Conservation (phyloP, 37 sponge, comb jelly and placozoan species). For the Agelas oroides region DNA sequence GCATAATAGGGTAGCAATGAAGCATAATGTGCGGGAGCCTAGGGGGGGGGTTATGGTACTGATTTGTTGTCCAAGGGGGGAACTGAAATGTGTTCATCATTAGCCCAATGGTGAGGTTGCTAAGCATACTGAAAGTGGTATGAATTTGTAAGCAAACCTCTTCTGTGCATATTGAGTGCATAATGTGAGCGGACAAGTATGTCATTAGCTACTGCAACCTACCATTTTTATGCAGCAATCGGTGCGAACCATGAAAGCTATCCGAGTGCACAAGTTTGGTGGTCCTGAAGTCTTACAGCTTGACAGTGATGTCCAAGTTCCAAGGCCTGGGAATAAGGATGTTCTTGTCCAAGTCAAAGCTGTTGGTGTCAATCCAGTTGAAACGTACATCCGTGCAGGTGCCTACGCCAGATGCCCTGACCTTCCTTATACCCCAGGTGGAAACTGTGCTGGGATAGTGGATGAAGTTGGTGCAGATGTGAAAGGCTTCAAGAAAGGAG, state of each 20-base stretch:
- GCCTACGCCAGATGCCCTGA: slow-evolving; percentile 59
- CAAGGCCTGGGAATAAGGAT: slow-evolving; percentile 40
- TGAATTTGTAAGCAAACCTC: too few species aligned
- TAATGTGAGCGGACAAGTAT: too few species aligned
- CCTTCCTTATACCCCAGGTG: slow-evolving; percentile 82
- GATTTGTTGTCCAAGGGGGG: too few species aligned
- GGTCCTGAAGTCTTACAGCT: slow-evolving; percentile 81
- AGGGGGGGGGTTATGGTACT: too few species aligned
- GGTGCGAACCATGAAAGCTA: slow-evolving; percentile 75
- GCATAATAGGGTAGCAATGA: too few species aligned
- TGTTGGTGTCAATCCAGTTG: slow-evolving; percentile 92
- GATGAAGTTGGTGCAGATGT: slow-evolving; percentile 76
- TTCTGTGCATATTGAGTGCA: too few species aligned
- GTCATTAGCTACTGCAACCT: neutral
- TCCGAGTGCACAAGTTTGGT: slow-evolving; percentile 84
- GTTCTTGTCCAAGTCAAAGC: slow-evolving; percentile 80
- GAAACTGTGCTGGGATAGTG: slow-evolving; percentile 84
- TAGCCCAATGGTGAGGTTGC: too few species aligned
- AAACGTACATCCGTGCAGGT: slow-evolving; percentile 91
- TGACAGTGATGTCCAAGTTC: slow-evolving; percentile 67
- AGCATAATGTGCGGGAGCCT: too few species aligned
- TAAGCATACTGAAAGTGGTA: too few species aligned
- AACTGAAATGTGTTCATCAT: too few species aligned
- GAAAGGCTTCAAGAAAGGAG: slow-evolving; percentile 73
- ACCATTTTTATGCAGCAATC: slow-evolving; percentile 1